Evolutionary conservation across 2,113 vertebrate genomes (phyloP).

Genomic region (Cavia aperea): DNA sequence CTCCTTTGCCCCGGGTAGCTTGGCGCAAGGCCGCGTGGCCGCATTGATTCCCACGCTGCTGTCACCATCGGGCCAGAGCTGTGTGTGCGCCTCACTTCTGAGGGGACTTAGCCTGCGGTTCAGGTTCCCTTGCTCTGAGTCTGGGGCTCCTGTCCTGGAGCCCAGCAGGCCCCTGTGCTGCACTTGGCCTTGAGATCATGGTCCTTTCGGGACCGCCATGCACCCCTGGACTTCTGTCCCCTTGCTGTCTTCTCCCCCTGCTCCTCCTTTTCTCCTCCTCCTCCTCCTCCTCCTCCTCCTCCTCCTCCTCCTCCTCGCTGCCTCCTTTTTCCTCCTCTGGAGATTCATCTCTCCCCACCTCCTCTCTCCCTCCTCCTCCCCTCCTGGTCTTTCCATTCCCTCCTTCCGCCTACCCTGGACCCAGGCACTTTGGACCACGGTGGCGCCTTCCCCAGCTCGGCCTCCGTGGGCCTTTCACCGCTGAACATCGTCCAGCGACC

Average conservation of each 20-base stretch:
- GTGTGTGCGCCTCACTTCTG: not conserved
- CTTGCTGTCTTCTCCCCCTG: too few species aligned
- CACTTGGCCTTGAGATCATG: not conserved
- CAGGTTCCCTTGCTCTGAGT: not conserved
- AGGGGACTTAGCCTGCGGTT: accelerated
- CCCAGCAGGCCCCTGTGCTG: not conserved
- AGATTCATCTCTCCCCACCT: too few species aligned
- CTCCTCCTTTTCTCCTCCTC: too few species aligned
- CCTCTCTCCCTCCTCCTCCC: accelerated
- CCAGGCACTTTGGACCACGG: not conserved
- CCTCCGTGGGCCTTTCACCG: not conserved
- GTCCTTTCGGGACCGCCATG: accelerated
- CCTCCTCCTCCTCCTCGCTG: accelerated
- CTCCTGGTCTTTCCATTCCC: not conserved
- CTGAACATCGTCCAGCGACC: not conserved
- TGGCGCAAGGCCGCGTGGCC: not conserved
- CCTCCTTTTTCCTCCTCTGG: accelerated
- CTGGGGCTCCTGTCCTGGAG: not conserved
- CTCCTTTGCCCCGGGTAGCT: not conserved
- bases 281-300: too few species aligned
- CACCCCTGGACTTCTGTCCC: too few species aligned
- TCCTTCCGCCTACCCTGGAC: not conserved
- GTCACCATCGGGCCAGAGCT: accelerated
- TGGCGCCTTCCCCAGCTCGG: not conserved
- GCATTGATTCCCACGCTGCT: not conserved